Percentiles rank a stretch among this genome's conserved stretches.
These are phyloP conservation scores for Pantelozetes paolii DNA, from an alignment of 2,888 invertebrate species.

Conservation along the genomic window DNA sequence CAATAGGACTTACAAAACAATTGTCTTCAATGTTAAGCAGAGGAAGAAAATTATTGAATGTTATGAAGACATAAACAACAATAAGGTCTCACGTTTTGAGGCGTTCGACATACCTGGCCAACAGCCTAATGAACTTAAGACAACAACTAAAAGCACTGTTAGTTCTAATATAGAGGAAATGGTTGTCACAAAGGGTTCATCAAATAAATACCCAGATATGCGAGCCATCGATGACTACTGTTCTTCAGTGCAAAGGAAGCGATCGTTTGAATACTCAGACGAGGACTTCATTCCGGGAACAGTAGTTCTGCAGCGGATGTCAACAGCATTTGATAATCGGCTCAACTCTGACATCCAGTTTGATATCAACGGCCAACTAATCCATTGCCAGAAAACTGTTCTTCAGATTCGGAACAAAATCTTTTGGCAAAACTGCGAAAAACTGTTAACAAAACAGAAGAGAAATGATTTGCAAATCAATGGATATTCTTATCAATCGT, in stretches of 20 bases:
- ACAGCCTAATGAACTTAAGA: too few species aligned
- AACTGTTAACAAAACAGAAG: not conserved
- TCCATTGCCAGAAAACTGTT: constrained; percentile 4
- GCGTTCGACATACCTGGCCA: too few species aligned
- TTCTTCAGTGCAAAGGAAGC: too few species aligned
- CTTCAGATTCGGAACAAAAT: not conserved
- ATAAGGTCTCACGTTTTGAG: too few species aligned
- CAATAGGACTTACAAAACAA: not conserved
- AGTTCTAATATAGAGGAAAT: too few species aligned
- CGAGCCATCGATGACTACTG: too few species aligned
- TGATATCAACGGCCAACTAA: not conserved
- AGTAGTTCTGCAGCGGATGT: not conserved
- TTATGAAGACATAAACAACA: not conserved
- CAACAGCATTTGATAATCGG: not conserved
- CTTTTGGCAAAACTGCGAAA: not conserved
- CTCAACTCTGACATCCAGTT: not conserved
- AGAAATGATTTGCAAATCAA: not conserved
- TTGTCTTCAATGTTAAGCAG: not conserved
- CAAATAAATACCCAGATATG: too few species aligned
- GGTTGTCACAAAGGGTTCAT: too few species aligned
- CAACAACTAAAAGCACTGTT: too few species aligned
- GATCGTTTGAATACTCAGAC: too few species aligned
- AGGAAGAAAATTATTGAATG: not conserved
- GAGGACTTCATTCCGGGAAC: too few species aligned
- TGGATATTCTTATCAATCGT: not conserved